These are phyloP conservation scores for Drosophila paranaensis DNA, from an alignment of 2,888 invertebrate species.

Conservation along the genomic window DNA sequence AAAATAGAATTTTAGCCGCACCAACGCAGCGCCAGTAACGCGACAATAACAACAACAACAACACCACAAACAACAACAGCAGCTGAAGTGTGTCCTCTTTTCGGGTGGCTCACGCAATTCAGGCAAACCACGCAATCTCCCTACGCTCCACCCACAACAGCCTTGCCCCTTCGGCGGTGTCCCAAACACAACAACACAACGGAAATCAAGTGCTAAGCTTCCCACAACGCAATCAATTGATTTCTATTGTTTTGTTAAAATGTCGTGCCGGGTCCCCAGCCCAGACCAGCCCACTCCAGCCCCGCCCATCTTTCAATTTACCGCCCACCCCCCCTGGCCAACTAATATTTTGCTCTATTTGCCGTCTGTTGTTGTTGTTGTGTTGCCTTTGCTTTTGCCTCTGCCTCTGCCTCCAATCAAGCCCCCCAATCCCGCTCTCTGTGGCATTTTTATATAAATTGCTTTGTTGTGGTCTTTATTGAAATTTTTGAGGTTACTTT, in stretches of 20 bases:
- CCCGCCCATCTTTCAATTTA: neutral
- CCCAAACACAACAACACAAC: constrained; percentile 54
- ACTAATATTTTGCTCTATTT: constrained; percentile 63
- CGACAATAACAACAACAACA: constrained; percentile 44
- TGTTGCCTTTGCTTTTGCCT: constrained; percentile 9
- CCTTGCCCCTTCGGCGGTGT: constrained; percentile 42
- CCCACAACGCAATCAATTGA: constrained; percentile 82
- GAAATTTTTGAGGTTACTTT: constrained; percentile 81
- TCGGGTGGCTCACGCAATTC: constrained; percentile 67
- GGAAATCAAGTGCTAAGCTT: constrained; percentile 82
- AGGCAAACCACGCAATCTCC: constrained; percentile 18
- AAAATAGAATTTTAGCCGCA: constrained; percentile 80
- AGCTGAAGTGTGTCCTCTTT: constrained; percentile 41
- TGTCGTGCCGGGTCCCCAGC: constrained; percentile 67
- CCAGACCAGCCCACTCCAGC: neutral
- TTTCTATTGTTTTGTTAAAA: constrained; percentile 82
- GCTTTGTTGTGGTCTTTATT: constrained; percentile 82
- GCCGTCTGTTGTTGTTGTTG: constrained; percentile 59
- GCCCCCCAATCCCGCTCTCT: constrained; percentile 16
- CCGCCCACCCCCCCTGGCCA: neutral
- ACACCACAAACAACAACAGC: constrained; percentile 40
- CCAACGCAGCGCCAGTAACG: constrained; percentile 70
- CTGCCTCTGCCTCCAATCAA: constrained; percentile 15
- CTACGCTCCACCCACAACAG: constrained; percentile 16
- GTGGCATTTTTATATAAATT: constrained; percentile 80